phyloP scores from a whole-genome alignment of 35 echinoderm and acorn worm species.

The Stichopus chloronotus region DNA sequence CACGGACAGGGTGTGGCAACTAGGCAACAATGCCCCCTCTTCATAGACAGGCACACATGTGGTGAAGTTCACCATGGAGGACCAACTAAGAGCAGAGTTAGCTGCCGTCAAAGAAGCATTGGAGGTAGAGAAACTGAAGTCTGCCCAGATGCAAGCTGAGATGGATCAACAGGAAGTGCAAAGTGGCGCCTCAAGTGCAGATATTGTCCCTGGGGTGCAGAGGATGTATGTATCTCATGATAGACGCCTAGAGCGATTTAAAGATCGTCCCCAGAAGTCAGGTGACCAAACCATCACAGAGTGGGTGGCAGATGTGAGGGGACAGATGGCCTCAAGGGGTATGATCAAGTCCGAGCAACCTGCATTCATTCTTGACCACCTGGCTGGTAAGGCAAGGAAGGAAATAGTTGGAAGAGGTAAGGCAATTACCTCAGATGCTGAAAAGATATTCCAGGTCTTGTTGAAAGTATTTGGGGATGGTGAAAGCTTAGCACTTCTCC shows the following conservation, averaged over 20 bases:
- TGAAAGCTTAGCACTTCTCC: constrained; percentile 64
- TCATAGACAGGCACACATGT: not conserved
- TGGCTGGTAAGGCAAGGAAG: constrained; percentile 63
- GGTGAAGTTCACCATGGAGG: not conserved
- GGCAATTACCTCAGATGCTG: not conserved
- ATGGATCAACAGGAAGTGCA: not conserved
- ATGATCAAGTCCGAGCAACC: not conserved
- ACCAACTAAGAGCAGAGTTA: not conserved
- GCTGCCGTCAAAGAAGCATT: constrained; percentile 7
- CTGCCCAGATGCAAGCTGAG: not conserved
- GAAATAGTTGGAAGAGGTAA: constrained; percentile 62
- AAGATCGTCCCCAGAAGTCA: constrained; percentile 9
- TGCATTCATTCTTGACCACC: constrained; percentile 66
- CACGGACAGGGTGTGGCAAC: constrained; percentile 6
- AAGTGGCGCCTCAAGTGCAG: not conserved
- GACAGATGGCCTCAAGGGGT: constrained; percentile 26
- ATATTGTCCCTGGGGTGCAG: not conserved
- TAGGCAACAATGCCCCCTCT: too few species aligned
- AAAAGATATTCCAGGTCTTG: constrained; percentile 63
- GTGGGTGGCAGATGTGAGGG: constrained; percentile 69
- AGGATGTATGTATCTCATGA: constrained; percentile 49
- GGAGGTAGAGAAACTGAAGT: not conserved
- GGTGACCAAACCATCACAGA: constrained; percentile 55
- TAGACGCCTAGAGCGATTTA: constrained; percentile 64
- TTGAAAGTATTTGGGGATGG: constrained; percentile 82